Conservation (phyloP, 2,113 vertebrate species). For the Setophaga petechia region DNA sequence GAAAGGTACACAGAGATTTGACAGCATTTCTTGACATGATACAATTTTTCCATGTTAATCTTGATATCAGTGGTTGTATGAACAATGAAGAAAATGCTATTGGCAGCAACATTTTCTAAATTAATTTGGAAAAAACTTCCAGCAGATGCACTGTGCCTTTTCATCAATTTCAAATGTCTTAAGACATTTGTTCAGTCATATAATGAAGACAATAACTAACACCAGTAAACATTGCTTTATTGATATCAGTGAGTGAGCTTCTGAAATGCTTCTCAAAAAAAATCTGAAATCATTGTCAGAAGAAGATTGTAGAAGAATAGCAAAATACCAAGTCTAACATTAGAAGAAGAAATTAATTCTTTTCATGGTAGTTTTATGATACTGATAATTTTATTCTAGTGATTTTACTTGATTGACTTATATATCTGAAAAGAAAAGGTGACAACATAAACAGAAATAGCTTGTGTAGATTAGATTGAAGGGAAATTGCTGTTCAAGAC, state of each 20-base stretch:
- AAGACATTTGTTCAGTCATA: not conserved
- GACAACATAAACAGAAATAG: not conserved
- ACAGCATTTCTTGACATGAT: not conserved
- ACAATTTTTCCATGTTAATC: not conserved
- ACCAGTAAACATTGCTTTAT: not conserved
- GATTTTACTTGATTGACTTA: not conserved
- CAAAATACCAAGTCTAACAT: not conserved
- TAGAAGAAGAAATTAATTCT: not conserved
- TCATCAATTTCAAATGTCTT: not conserved
- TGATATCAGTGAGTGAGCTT: not conserved
- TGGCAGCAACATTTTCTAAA: not conserved
- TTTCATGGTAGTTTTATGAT: not conserved
- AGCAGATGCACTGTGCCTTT: not conserved
- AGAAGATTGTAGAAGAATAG: not conserved
- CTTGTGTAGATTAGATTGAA: not conserved
- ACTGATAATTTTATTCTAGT: not conserved
- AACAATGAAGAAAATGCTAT: not conserved
- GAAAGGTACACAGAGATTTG: not conserved
- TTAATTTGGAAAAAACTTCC: not conserved
- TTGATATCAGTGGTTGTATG: not conserved
- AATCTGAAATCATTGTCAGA: not conserved
- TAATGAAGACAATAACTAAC: not conserved
- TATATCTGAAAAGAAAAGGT: not conserved
- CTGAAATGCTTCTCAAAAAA: not conserved
- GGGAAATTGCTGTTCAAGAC: not conserved